phyloP scores from a whole-genome alignment of 2,113 vertebrate species.

The Probosciger aterrimus region DNA sequence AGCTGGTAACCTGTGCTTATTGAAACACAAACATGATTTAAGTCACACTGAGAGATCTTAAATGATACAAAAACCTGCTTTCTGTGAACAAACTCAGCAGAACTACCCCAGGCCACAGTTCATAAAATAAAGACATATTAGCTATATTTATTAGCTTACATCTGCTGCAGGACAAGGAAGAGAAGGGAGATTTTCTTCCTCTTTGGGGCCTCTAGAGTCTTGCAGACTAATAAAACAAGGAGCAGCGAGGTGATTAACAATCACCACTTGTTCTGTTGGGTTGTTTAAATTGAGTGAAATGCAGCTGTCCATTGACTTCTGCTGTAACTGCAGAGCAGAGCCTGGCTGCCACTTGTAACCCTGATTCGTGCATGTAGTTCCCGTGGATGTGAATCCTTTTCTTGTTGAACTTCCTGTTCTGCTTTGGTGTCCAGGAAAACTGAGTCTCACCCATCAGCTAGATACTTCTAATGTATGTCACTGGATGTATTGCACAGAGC shows the following conservation, averaged over 20 bases:
- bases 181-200: neutral
- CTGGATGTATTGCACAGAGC: neutral
- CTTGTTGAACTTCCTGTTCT: neutral
- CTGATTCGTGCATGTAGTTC: accelerated
- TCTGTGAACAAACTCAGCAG: neutral
- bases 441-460: neutral
- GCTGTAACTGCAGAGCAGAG: neutral
- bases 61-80: neutral
- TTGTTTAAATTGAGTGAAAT: neutral
- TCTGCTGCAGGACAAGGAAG: neutral
- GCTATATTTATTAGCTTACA: neutral
- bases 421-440: neutral
- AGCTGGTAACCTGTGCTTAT: neutral
- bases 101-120: neutral
- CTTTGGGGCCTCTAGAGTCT: neutral
- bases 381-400: accelerated
- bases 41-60: neutral
- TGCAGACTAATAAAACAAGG: neutral
- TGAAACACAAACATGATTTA: neutral
- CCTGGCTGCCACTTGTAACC: neutral
- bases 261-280: accelerated
- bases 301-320: neutral
- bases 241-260: neutral
- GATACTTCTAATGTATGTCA: accelerated
- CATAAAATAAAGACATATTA: neutral